Conservation (phyloP, 2,113 vertebrate species). For the Chauna torquata region DNA sequence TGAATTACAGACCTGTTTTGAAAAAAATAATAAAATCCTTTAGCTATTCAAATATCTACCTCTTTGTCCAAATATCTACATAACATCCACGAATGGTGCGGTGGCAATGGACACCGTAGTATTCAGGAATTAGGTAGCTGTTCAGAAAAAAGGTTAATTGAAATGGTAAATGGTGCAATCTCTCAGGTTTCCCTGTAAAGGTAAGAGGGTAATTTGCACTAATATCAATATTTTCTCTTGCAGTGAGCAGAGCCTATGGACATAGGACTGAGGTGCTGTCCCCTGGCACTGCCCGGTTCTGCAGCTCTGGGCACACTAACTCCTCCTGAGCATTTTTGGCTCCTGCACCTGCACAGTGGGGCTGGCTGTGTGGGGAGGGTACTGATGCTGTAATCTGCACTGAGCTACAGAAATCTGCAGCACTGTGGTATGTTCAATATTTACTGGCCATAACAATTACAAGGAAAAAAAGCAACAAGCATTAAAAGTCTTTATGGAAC, state of each 20-base stretch:
- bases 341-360: not conserved
- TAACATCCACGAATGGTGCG: not conserved
- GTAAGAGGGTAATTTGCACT: not conserved
- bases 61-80: not conserved
- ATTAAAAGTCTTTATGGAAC: constrained; percentile 18
- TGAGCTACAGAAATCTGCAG: not conserved
- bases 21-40: not conserved
- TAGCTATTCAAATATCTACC: not conserved
- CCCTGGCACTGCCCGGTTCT: not conserved
- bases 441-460: not conserved
- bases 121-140: not conserved
- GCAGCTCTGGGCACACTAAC: not conserved
- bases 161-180: not conserved
- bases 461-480: not conserved
- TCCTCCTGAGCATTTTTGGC: not conserved
- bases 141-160: not conserved
- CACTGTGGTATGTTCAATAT: not conserved
- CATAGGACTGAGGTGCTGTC: rapidly evolving
- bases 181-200: not conserved
- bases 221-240: not conserved
- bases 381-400: not conserved
- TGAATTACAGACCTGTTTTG: not conserved
- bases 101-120: not conserved
- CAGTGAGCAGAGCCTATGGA: not conserved
- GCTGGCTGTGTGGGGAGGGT: not conserved